Evolutionary conservation across 2,113 vertebrate genomes (phyloP).

Genomic region (Engraulis encrasicolus): DNA sequence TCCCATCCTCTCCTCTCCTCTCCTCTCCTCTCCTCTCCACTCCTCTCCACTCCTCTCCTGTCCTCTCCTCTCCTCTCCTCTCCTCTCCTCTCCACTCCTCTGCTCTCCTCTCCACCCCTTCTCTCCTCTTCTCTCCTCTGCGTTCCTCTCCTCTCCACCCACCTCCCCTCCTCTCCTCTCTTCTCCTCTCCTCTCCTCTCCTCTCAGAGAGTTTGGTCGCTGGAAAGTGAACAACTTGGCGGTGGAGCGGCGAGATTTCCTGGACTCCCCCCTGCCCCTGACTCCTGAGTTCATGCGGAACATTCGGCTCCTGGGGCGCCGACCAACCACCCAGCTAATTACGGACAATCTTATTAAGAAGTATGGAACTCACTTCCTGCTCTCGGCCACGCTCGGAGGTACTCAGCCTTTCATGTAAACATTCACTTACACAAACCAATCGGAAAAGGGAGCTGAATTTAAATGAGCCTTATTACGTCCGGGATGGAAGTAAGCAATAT

Average conservation of each 20-base stretch:
- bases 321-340: conserved; percentile 90
- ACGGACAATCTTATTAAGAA: conserved; percentile 97
- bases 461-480: neutral
- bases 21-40: no score
- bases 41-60: neutral
- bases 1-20: no score
- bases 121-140: no score
- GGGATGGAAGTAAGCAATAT: neutral
- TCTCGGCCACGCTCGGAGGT: conserved; percentile 97
- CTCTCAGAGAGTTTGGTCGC: conserved; percentile 93
- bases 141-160: no score
- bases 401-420: conserved; percentile 48
- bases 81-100: neutral
- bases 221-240: conserved; percentile 98
- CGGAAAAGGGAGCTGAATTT: neutral
- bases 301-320: conserved; percentile 90
- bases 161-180: no score
- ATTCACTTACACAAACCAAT: conserved; percentile 1
- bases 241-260: conserved; percentile 91
- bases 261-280: conserved; percentile 89
- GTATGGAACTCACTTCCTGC: conserved; percentile 96
- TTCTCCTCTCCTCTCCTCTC: conserved; percentile 49
- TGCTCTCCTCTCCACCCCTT: neutral
- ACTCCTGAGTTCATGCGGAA: conserved; percentile 94
- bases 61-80: neutral